phyloP scores from a whole-genome alignment of 2,888 invertebrate genomes.

The Labia minor region DNA sequence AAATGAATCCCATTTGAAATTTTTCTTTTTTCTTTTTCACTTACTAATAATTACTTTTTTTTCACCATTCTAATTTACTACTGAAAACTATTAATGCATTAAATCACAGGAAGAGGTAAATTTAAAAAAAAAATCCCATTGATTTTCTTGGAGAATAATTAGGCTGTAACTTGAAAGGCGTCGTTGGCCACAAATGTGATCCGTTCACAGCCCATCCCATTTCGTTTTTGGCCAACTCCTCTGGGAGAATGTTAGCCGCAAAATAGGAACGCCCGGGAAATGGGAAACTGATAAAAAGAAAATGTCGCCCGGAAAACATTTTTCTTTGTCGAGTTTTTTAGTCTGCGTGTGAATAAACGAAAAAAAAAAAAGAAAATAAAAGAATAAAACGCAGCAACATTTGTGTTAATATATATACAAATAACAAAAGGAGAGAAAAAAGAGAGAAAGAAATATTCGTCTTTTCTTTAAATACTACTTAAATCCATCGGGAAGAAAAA shows the following conservation, averaged over 20 bases:
- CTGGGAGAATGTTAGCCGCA: background rate
- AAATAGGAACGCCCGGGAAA: background rate
- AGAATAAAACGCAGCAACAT: background rate
- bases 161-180: background rate
- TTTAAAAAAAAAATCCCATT: background rate
- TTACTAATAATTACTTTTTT: too few species aligned
- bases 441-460: background rate
- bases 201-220: too few species aligned
- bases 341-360: background rate
- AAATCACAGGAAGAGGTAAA: background rate
- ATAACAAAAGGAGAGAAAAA: background rate
- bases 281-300: slow-evolving; percentile 13
- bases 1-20: background rate
- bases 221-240: too few species aligned
- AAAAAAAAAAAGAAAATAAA: too few species aligned
- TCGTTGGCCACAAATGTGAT: too few species aligned
- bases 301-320: slow-evolving; percentile 13
- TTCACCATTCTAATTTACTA: too few species aligned
- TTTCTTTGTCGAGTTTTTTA: background rate
- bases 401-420: background rate
- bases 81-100: background rate
- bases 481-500: background rate
- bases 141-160: background rate
- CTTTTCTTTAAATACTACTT: background rate
- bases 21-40: background rate